Base-by-base conservation (phyloP, 1,140 invertebrate species). In the Eurosta solidaginis region DNA sequence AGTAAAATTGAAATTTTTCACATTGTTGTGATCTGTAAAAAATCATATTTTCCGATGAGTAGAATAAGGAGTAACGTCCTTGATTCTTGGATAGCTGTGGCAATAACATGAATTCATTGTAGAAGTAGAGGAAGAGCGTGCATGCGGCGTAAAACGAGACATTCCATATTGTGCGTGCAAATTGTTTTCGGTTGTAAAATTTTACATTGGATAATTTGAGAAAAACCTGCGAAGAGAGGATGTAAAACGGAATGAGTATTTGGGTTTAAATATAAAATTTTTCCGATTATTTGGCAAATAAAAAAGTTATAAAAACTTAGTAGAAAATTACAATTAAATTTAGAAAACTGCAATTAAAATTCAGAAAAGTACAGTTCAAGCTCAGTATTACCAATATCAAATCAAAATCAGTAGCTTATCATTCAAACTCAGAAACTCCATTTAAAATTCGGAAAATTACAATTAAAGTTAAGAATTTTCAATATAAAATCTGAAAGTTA, bases 1-100 rank as follows among this genome's bases (percentile, higher is more conserved):
- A 87, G 68, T 87, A 87, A 14, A 87, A 84, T 59, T 87, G 83
- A 77, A 87, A 87, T 68, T 85, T 85, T 29, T 87, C 85, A 79
- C 82, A 84, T 27, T 86, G 83, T 77, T 86, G 81, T 6, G 85
- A 87, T 9, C 82, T 82, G 77, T 85, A 87, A 59, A 87, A 87
- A 25, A 87, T 87, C 7, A 84, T 59, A 78, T 86, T 87, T 10
- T 87, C 85, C n/a, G 83, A 85, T 36, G 83, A 85, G 49, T 85
- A 82, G 74, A 87, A 87, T 14, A 87, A 79, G 12, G 85, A 86
- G 44, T 85, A 86, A 4, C 85, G 82, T 22, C 84, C 84, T 74
- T 85, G 82, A 50, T 82, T 87, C 79, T 86, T 86, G 73, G 82
- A 83, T 42, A 87, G 33, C 17, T 87, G 85, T 20, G 85, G 85